These are phyloP conservation scores for Drosophila rubida DNA, from an alignment of 2,888 invertebrate genomes.

Conservation along the genomic window DNA sequence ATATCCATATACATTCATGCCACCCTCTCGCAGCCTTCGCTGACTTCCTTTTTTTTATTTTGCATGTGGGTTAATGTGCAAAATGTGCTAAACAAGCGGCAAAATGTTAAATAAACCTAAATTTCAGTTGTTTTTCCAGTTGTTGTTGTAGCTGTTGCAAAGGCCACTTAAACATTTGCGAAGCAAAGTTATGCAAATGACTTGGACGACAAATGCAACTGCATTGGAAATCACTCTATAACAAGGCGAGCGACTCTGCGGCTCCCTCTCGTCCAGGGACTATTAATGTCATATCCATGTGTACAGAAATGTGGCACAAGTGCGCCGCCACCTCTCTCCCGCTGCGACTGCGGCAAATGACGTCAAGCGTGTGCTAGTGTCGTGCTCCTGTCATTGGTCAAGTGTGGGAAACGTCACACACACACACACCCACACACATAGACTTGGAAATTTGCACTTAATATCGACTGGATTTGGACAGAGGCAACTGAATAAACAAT, in stretches of 20 bases:
- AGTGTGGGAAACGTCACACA: constrained; percentile 38
- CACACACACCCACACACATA: not conserved
- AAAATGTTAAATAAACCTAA: constrained; percentile 56
- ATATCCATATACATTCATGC: not conserved
- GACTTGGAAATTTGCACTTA: constrained; percentile 61
- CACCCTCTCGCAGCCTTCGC: not conserved
- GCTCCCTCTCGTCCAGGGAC: constrained; percentile 11
- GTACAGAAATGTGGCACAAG: not conserved
- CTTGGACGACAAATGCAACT: constrained; percentile 62
- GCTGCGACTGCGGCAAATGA: constrained; percentile 9
- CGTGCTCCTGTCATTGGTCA: constrained; percentile 43
- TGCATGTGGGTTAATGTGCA: constrained; percentile 72
- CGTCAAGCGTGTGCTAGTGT: constrained; percentile 16
- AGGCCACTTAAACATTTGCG: constrained; percentile 52
- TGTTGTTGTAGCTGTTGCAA: constrained; percentile 9
- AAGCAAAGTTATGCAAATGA: constrained; percentile 66
- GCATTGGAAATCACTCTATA: constrained; percentile 76
- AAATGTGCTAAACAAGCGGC: constrained; percentile 71
- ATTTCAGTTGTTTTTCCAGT: constrained; percentile 48
- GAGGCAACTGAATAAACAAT: constrained; percentile 30
- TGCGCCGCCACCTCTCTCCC: not conserved
- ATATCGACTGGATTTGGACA: constrained; percentile 41
- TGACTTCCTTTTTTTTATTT: constrained; percentile 29
- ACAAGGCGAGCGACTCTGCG: constrained; percentile 17
- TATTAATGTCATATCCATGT: constrained; percentile 47